phyloP scores from a whole-genome alignment of 2,113 vertebrate genomes.

The Cichladusa arquata region DNA sequence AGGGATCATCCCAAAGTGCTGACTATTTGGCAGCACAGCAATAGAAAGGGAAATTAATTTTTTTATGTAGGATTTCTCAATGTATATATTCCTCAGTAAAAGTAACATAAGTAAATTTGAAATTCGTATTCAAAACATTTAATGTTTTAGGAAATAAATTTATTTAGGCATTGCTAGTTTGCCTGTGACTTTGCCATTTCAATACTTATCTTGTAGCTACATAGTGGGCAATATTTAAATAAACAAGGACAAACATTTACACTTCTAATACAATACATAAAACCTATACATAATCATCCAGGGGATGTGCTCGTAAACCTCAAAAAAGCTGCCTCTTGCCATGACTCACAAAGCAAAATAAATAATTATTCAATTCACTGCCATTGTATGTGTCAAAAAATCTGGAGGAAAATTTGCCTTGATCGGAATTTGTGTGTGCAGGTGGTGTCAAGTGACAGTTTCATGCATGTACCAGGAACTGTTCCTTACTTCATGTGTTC shows the following conservation, averaged over 20 bases:
- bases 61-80: neutral
- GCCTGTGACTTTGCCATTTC: neutral
- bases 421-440: neutral
- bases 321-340: neutral
- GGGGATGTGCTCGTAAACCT: neutral
- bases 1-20: neutral
- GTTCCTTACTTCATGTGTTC: constrained; percentile 16
- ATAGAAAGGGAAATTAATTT: neutral
- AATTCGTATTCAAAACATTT: neutral
- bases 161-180: neutral
- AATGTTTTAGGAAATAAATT: neutral
- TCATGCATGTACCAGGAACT: neutral
- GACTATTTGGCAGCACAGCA: neutral
- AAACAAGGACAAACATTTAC: neutral
- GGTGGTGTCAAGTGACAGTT: neutral
- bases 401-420: constrained; percentile 5
- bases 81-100: neutral
- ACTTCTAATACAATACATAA: neutral
- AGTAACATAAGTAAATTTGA: neutral
- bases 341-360: neutral
- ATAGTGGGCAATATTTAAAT: neutral
- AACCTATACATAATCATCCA: neutral
- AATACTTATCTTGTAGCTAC: neutral
- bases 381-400: neutral
- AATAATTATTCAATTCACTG: neutral